Evolutionary conservation across 1,140 invertebrate species (phyloP).

Genomic region (Hycleus phaleratus): DNA sequence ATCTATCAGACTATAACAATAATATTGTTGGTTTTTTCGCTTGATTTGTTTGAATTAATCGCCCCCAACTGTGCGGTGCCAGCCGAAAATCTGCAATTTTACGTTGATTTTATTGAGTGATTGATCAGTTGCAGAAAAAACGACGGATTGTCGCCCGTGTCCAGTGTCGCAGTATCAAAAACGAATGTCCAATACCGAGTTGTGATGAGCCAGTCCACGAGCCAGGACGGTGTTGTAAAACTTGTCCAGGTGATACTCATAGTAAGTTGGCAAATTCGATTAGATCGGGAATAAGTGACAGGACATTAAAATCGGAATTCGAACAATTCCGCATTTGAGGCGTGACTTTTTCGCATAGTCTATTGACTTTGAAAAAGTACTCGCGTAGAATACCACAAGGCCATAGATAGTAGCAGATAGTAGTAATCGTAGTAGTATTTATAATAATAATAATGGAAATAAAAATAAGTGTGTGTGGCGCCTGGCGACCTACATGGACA

Average conservation of each 20-base stretch:
- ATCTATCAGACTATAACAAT: neutral
- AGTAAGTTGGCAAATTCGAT: constrained; percentile 50
- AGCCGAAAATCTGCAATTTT: too few relatives aligned
- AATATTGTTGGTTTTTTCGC: neutral
- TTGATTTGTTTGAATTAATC: neutral
- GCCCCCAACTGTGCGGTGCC: neutral
- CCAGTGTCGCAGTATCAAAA: constrained; percentile 81
- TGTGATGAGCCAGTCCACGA: constrained; percentile 79
- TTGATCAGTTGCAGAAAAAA: constrained; percentile 74
- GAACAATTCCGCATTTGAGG: constrained; percentile 3
- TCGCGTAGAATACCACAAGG: constrained; percentile 7
- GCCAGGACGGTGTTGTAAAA: constrained; percentile 82
- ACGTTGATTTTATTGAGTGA: neutral
- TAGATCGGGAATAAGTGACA: too few relatives aligned
- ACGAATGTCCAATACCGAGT: constrained; percentile 76
- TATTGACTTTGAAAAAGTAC: constrained; percentile 3
- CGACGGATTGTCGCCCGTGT: constrained; percentile 76
- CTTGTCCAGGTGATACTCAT: constrained; percentile 67
- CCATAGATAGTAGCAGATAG: neutral
- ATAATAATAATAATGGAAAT: too few relatives aligned
- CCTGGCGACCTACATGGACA: constrained; percentile 8
- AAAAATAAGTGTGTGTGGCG: constrained; percentile 7
- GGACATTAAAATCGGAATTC: too few relatives aligned
- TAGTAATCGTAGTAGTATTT: too few relatives aligned
- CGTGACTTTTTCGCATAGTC: constrained; percentile 15